Evolutionary conservation across 2,113 vertebrate species (phyloP).

Genomic region (Centropus bengalensis): DNA sequence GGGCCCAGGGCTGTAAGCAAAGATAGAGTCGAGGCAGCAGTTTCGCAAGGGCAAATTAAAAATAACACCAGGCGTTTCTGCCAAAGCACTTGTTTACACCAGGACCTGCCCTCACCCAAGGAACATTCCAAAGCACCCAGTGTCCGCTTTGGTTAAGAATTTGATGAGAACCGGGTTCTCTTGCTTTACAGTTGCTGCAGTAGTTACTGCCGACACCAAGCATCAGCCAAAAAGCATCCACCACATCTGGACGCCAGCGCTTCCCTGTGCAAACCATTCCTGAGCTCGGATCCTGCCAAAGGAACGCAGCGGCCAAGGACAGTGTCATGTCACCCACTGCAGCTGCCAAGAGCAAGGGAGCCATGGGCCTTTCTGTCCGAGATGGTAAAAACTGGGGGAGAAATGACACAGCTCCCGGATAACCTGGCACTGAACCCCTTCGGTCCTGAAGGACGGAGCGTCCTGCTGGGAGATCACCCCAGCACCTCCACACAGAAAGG

Average conservation of each 20-base stretch:
- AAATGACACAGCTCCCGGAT: accelerated
- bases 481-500: neutral
- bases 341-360: neutral
- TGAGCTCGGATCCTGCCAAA: neutral
- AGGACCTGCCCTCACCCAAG: neutral
- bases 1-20: neutral
- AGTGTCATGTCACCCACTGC: neutral
- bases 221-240: neutral
- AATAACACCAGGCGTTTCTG: neutral
- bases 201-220: neutral
- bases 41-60: neutral
- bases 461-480: too few relatives aligned
- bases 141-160: neutral
- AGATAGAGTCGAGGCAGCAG: neutral
- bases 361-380: neutral
- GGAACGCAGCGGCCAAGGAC: neutral
- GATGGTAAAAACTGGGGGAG: neutral
- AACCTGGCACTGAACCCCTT: neutral
- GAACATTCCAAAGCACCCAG: neutral
- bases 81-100: neutral
- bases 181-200: neutral
- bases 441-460: neutral
- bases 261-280: neutral
- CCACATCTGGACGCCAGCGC: neutral
- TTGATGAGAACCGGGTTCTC: neutral